Conservation (phyloP, 64 coral and sea anemone species). For the Pocillopora damicornis region DNA sequence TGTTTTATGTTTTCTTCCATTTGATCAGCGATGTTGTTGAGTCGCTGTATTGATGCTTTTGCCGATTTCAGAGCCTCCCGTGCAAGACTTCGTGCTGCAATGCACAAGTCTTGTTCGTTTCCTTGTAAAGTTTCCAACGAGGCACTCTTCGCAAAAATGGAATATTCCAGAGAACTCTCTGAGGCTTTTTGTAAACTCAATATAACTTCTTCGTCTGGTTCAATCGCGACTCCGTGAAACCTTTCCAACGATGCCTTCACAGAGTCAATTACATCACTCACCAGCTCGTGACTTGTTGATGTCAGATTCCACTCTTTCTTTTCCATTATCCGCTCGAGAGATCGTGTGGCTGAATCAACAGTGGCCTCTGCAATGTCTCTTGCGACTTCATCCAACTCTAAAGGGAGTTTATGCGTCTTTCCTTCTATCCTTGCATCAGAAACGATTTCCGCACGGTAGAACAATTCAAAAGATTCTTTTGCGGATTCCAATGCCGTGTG, state of each 20-base stretch:
- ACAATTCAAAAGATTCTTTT: conserved; percentile 34
- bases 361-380: conserved; percentile 27
- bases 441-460: background rate
- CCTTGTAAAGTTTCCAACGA: background rate
- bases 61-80: conserved; percentile 58
- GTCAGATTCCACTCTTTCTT: conserved; percentile 41
- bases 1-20: conserved; percentile 44
- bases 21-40: conserved; percentile 31
- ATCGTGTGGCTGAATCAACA: conserved; percentile 22
- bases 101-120: conserved; percentile 33
- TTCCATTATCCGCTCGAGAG: conserved; percentile 1
- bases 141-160: background rate
- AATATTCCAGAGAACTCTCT: background rate
- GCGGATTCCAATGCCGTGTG: conserved; percentile 29
- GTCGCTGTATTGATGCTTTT: conserved; percentile 42
- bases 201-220: conserved; percentile 24
- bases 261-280: conserved; percentile 48
- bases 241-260: conserved; percentile 54
- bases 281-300: conserved; percentile 13
- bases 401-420: background rate
- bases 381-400: conserved; percentile 28
- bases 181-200: background rate
- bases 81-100: conserved; percentile 54
- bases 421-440: background rate
- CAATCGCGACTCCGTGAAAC: conserved; percentile 32